Percentiles rank a stretch among this genome's conserved stretches.
phyloP scores from a whole-genome alignment of 2,113 vertebrate genomes.

The Ceyx margarethae region DNA sequence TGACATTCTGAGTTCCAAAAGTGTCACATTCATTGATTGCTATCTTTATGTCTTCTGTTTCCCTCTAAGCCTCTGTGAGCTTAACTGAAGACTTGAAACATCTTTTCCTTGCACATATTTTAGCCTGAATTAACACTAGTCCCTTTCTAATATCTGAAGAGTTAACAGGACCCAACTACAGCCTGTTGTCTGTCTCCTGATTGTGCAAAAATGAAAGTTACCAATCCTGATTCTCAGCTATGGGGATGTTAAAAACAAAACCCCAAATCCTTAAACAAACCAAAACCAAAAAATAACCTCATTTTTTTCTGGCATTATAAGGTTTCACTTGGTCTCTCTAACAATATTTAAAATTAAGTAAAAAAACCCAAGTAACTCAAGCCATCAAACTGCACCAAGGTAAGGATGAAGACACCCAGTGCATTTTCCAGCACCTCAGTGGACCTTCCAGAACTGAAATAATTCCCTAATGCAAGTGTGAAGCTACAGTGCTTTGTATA shows the following conservation, averaged over 20 bases:
- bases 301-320: not conserved
- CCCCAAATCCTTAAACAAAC: not conserved
- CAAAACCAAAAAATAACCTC: not conserved
- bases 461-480: not conserved
- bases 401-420: not conserved
- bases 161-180: conserved; percentile 7
- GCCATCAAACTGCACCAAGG: not conserved
- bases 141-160: conserved; percentile 14
- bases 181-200: not conserved
- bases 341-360: not conserved
- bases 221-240: not conserved
- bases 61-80: conserved; percentile 19
- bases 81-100: conserved; percentile 22
- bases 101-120: conserved; percentile 23
- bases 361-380: not conserved
- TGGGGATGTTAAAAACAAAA: not conserved
- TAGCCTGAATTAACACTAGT: conserved; percentile 26
- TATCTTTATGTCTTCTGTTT: conserved; percentile 56
- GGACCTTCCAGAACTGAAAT: not conserved
- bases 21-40: conserved; percentile 4
- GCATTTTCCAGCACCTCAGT: not conserved
- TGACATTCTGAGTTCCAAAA: conserved; percentile 43
- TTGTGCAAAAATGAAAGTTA: not conserved
- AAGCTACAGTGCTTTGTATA: not conserved
- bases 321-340: not conserved